phyloP scores from a whole-genome alignment of 1,140 invertebrate species.

The Lepidostoma basale region DNA sequence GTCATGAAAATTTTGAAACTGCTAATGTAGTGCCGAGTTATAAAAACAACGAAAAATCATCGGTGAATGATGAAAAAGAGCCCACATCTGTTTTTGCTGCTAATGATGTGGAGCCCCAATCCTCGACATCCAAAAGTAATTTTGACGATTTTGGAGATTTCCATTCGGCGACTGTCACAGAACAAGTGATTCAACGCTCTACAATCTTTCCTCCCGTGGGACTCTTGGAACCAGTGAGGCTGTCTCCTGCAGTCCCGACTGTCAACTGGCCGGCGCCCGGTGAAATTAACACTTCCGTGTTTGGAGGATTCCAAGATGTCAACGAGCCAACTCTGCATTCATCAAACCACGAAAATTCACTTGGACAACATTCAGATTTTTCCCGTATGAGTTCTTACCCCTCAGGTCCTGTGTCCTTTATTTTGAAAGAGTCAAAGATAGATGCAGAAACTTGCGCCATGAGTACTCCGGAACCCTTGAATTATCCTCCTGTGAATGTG shows the following conservation, averaged over 20 bases:
- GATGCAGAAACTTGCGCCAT: conserved; percentile 15
- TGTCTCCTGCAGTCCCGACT: conserved; percentile 53
- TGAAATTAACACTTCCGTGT: conserved; percentile 54
- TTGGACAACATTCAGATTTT: not conserved
- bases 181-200: not conserved
- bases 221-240: conserved; percentile 55
- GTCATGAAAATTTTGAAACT: conserved; percentile 28
- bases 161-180: conserved; percentile 29
- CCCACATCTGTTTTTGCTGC: not conserved
- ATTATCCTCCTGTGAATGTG: too few relatives aligned
- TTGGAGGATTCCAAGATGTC: conserved; percentile 57
- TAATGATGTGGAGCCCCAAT: conserved; percentile 4
- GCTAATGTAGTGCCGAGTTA: not conserved
- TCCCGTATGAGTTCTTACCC: not conserved
- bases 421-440: conserved; percentile 45
- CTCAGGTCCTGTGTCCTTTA: conserved; percentile 28
- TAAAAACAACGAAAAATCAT: not conserved
- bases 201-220: conserved; percentile 7
- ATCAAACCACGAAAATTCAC: not conserved
- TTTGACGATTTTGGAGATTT: conserved; percentile 45
- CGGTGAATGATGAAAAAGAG: not conserved
- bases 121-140: too few relatives aligned
- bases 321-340: conserved; percentile 34
- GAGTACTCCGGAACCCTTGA: not conserved
- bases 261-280: conserved; percentile 60